A percentile compares a stretch with the other conserved stretches of the same genome.
Conservation (phyloP, 2,113 vertebrate genomes). For the Anhinga rufa region DNA sequence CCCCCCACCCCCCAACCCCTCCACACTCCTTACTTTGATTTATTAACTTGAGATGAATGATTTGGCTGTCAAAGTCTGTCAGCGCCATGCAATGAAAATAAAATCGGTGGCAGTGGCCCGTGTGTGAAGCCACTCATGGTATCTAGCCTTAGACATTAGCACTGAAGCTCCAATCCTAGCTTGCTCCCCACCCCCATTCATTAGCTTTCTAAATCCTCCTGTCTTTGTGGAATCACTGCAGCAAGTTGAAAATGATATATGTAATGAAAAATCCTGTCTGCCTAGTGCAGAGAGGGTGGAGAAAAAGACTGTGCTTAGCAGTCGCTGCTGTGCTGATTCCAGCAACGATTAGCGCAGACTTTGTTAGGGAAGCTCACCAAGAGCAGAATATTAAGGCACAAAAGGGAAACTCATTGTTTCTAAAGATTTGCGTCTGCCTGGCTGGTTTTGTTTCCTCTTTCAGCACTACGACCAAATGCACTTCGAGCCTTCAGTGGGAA, state of each 20-base stretch:
- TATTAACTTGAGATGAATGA: slow-evolving; percentile 65
- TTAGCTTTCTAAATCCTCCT: slow-evolving; percentile 67
- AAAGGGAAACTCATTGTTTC: slow-evolving; percentile 11
- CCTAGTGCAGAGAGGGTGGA: slow-evolving; percentile 36
- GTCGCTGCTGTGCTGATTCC: neutral
- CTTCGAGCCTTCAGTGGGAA: neutral
- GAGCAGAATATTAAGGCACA: slow-evolving; percentile 6
- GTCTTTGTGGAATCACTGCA: slow-evolving; percentile 54
- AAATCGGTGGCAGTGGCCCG: neutral
- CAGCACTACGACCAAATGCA: neutral
- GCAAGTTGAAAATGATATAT: slow-evolving; percentile 54
- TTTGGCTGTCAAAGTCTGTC: slow-evolving; percentile 58
- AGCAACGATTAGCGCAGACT: neutral
- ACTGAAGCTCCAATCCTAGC: neutral
- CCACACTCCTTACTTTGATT: slow-evolving; percentile 12
- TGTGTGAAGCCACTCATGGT: neutral
- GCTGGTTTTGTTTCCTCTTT: neutral
- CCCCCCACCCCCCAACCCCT: neutral
- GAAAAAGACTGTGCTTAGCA: slow-evolving; percentile 21
- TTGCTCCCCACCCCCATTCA: slow-evolving; percentile 39
- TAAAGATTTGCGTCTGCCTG: neutral
- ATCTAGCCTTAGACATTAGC: slow-evolving; percentile 4
- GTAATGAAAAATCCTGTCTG: slow-evolving; percentile 47
- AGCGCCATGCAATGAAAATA: slow-evolving; percentile 36
- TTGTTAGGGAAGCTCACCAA: neutral